Evolutionary conservation across 64 coral and sea anemone genomes (phyloP), one percentile per base, ranked within the genome.

Genomic region (Stylophora pistillata): DNA sequence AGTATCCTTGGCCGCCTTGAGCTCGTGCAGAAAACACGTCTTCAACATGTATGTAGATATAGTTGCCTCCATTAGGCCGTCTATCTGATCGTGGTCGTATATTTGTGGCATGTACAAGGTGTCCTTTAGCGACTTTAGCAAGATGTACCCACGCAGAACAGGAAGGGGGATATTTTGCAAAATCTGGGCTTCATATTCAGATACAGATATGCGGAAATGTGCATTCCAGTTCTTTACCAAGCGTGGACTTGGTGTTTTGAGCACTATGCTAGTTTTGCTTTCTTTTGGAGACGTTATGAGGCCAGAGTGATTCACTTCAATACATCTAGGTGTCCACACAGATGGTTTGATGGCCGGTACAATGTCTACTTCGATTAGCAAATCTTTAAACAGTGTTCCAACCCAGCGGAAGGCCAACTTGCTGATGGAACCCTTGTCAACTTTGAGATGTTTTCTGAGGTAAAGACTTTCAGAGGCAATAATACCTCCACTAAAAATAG

Each of bases 61-160:
- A 88, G 73, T 88, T 88, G 86, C 21, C 71, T 88, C 86, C 86
- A 88, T 61, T 33, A 88, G 73, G n/a, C 86, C 86, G 77, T 77
- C 73, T 59, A 77, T 76, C 86, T 88, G 70, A 73, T 88, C 55
- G n/a, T 88, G 86, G 73, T 88, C 86, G 86, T 88, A 88, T 88
- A 88, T 76, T 88, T 88, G 86, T 88, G 86, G 86, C 86, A 88
- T 88, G 86, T 88, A 88, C 86, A 88, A 77, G 86, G 86, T 88
- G 56, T 88, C 86, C 56, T 88, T 88, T n/a, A 88, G 56, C 56
- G 86, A 88, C 86, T 88, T 88, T 21, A 88, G 86, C 86, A 88
- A 74, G 86, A 88, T 88, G 72, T 88, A 88, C 34, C 73, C 86
- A 77, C 86, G 71, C 86, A 88, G 72, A 88, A 88, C 86, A 52